phyloP scores from a whole-genome alignment of 2,797 vertebrate species.

The Darevskia nairensis region DNA sequence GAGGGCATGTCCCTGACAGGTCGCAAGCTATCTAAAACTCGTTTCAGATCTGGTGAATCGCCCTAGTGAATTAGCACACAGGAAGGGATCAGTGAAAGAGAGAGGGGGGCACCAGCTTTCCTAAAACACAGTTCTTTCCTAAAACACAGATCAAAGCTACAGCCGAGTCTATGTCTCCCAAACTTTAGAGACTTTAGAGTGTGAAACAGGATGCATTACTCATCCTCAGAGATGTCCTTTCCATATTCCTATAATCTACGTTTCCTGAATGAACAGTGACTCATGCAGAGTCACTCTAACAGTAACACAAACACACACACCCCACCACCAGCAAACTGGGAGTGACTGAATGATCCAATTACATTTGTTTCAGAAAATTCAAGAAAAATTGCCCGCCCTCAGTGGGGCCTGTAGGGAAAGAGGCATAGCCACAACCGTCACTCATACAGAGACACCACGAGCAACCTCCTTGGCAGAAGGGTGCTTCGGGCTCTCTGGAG shows the following conservation, averaged over 20 bases:
- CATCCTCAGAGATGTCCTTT: background rate
- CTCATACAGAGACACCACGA: background rate
- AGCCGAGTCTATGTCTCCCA: background rate
- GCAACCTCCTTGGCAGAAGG: background rate
- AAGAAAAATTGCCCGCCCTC: background rate
- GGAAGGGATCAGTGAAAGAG: background rate
- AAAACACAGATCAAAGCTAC: background rate
- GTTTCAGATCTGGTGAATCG: constrained; percentile 47
- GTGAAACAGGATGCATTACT: background rate
- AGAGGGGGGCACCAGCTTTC: background rate
- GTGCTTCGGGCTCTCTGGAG: background rate
- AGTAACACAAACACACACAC: background rate
- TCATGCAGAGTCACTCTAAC: background rate
- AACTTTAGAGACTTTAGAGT: background rate
- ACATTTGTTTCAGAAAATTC: background rate
- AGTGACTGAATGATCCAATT: background rate
- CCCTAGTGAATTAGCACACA: constrained; percentile 37
- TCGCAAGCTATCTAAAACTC: constrained; percentile 55
- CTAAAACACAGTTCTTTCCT: background rate
- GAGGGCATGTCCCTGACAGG: no score
- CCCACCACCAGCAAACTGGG: background rate
- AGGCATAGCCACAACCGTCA: background rate
- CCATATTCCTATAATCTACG: background rate
- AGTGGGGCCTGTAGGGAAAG: background rate
- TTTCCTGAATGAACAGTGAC: background rate